These are phyloP conservation scores for Limnephilus marmoratus DNA, from an alignment of 2,888 invertebrate genomes.

Conservation along the genomic window DNA sequence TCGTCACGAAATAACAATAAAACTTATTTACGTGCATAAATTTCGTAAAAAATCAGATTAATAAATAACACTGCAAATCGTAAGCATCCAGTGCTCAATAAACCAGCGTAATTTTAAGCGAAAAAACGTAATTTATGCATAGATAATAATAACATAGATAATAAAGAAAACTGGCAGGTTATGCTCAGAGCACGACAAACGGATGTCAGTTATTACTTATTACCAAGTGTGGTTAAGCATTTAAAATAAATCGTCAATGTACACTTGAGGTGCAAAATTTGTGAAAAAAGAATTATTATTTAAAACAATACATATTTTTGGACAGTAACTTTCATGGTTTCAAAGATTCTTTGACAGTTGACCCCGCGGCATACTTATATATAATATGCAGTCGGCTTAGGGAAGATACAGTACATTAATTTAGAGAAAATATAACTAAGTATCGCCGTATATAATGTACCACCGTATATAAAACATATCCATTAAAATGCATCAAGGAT, in stretches of 20 bases:
- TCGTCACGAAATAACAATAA: not conserved
- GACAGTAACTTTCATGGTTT: too few species aligned
- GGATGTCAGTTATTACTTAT: not conserved
- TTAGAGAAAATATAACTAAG: too few species aligned
- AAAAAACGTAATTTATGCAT: not conserved
- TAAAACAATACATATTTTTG: too few species aligned
- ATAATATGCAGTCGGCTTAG: too few species aligned
- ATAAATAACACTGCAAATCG: not conserved
- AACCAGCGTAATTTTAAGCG: not conserved
- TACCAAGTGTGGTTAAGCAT: not conserved
- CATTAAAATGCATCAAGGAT: too few species aligned
- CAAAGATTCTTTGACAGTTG: too few species aligned
- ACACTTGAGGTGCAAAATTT: too few species aligned
- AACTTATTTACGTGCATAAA: not conserved
- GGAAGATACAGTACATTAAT: too few species aligned
- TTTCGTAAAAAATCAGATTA: not conserved
- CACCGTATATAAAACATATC: too few species aligned
- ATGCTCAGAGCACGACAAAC: not conserved
- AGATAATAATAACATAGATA: not conserved
- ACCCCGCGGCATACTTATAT: too few species aligned
- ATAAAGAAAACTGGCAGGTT: not conserved
- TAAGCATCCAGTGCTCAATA: not conserved
- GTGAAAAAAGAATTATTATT: too few species aligned
- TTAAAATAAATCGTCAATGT: not conserved
- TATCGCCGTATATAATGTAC: too few species aligned